Evolutionary conservation across 2,797 vertebrate genomes (phyloP).

Genomic region (Muscicapa striata): DNA sequence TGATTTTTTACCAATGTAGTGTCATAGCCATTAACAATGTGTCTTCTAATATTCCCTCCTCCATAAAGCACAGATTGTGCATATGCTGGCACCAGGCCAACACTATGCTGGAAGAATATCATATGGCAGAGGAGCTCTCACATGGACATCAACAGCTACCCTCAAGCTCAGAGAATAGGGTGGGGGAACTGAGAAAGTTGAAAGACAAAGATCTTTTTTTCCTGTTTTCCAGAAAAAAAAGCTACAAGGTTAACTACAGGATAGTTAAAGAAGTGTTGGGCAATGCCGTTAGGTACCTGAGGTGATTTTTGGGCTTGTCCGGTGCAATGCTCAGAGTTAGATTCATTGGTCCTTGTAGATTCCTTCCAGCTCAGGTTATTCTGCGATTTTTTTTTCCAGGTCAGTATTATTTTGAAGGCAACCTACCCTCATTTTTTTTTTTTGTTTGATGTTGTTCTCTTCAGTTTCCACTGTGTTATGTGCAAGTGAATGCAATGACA

Average conservation of each 20-base stretch:
- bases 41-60: background rate
- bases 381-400: background rate
- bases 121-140: background rate
- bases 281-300: background rate
- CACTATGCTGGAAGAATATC: background rate
- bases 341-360: background rate
- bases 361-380: background rate
- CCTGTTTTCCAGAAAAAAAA: background rate
- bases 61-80: background rate
- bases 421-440: background rate
- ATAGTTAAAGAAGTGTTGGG: background rate
- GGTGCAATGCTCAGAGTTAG: too few species aligned
- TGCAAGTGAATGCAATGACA: fast-evolving
- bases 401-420: background rate
- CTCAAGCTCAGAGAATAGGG: background rate
- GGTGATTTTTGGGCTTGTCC: background rate
- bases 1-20: background rate
- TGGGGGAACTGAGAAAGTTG: background rate
- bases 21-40: background rate
- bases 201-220: background rate
- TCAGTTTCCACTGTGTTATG: background rate
- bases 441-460: background rate
- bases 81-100: background rate
- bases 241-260: background rate
- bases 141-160: fast-evolving